Conservation (phyloP, 2,797 vertebrate species). For the Chaetophractus vellerosus region DNA sequence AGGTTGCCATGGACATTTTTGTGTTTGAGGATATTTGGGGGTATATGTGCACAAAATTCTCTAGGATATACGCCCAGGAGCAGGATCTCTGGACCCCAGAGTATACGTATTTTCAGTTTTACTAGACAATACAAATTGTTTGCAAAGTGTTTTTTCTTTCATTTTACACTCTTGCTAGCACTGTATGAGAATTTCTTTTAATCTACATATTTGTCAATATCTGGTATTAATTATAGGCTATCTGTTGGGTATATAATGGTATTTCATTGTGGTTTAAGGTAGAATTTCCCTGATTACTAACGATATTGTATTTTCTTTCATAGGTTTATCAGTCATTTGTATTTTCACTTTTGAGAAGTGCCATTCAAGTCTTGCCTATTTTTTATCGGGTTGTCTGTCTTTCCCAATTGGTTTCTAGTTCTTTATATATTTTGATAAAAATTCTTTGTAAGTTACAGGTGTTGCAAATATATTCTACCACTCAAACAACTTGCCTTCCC, state of each 20-base stretch:
- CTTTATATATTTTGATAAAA: neutral
- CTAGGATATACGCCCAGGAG: neutral
- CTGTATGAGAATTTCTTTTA: constrained; percentile 11
- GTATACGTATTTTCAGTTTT: neutral
- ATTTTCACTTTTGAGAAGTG: neutral
- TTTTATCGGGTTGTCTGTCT: neutral
- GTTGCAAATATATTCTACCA: neutral
- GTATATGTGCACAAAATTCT: neutral
- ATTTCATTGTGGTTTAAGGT: constrained; percentile 11
- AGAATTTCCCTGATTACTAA: constrained; percentile 37
- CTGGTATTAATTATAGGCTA: neutral
- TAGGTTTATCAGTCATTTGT: neutral
- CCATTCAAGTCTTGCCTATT: neutral
- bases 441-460: neutral
- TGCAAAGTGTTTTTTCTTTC: neutral
- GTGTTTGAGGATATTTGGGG: neutral
- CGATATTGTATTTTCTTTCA: neutral
- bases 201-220: neutral
- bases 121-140: neutral
- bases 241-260: neutral
- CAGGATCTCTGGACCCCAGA: neutral
- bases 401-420: neutral
- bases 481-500: neutral
- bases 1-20: neutral
- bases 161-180: neutral